Conservation (phyloP, 2,113 vertebrate species). For the Gymnarchus niloticus region DNA sequence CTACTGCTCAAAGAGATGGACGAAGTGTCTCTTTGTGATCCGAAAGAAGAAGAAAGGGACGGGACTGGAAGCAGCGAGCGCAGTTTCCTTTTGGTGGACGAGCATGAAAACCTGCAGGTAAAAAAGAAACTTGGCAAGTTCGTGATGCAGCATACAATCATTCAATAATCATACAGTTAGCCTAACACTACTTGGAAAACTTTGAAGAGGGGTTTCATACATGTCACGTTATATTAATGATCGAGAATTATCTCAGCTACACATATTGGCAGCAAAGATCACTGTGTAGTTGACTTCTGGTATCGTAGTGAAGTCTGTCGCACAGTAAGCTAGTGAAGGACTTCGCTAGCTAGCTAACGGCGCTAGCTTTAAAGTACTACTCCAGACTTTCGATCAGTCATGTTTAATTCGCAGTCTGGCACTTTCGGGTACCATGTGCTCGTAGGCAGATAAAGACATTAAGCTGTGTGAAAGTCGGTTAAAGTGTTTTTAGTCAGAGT, state of each 20-base stretch:
- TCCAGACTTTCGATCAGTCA: no score
- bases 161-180: background rate
- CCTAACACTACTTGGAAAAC: background rate
- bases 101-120: constrained; percentile 71
- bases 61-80: background rate
- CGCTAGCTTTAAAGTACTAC: background rate
- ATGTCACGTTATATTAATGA: background rate
- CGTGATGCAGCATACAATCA: background rate
- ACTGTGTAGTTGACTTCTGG: background rate
- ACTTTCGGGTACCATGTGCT: no score
- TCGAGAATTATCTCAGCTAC: background rate
- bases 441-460: no score
- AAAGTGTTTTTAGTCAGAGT: no score
- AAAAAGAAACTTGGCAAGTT: background rate
- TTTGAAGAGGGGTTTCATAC: background rate
- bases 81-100: constrained; percentile 70
- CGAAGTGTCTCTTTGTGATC: constrained; percentile 37
- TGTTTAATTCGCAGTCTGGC: no score
- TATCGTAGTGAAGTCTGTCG: no score
- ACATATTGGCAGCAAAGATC: background rate
- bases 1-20: constrained; percentile 60
- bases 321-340: background rate
- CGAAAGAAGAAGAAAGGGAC: constrained; percentile 27
- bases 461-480: no score
- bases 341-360: background rate